Conservation (phyloP, 2,113 vertebrate genomes). For the Motacilla alba region DNA sequence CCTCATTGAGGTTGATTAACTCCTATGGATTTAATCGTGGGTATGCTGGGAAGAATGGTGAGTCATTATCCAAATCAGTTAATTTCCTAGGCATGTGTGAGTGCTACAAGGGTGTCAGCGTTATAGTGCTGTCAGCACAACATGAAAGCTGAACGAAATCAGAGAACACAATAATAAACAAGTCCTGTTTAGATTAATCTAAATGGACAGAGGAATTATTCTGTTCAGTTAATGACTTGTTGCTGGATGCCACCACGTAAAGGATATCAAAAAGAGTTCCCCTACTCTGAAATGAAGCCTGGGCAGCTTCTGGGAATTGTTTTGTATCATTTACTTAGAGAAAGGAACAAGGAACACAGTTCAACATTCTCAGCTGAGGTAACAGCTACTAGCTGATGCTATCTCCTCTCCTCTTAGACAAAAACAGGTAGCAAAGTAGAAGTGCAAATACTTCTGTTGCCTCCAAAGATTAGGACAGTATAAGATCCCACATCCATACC, state of each 20-base stretch:
- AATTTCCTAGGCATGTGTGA: not conserved
- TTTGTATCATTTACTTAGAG: not conserved
- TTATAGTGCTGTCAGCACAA: not conserved
- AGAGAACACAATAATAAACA: not conserved
- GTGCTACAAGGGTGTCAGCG: accelerated
- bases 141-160: not conserved
- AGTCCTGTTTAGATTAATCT: not conserved
- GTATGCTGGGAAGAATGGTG: constrained; percentile 85
- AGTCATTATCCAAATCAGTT: not conserved
- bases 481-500: not conserved
- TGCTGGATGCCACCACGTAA: not conserved
- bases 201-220: not conserved
- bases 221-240: not conserved
- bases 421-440: not conserved
- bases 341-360: not conserved
- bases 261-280: not conserved
- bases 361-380: not conserved
- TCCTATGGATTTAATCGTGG: constrained; percentile 84
- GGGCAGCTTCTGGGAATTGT: not conserved
- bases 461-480: not conserved
- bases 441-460: not conserved
- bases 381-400: not conserved
- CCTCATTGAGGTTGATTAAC: constrained; percentile 71
- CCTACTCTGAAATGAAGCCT: not conserved
- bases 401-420: not conserved